A percentile compares a stretch with the other conserved stretches of the same genome.
Evolutionary conservation across 2,888 invertebrate genomes (phyloP).

Genomic region (Prosapia bicincta): DNA sequence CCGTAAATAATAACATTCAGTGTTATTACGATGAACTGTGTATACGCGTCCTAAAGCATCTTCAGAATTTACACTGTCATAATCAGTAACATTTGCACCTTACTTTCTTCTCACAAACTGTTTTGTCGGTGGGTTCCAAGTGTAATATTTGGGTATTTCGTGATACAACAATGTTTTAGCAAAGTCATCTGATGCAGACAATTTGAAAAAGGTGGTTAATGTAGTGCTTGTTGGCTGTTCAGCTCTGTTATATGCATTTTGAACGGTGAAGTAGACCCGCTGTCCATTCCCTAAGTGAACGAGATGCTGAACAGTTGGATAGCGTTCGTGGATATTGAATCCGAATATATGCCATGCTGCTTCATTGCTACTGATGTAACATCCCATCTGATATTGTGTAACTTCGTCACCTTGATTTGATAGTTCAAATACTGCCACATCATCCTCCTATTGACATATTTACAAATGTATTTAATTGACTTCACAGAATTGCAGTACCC

Average conservation of each 20-base stretch:
- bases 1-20: conserved; percentile 37
- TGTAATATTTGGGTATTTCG: not conserved
- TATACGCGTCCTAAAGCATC: conserved; percentile 33
- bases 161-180: not conserved
- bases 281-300: not conserved
- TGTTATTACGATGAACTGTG: conserved; percentile 37
- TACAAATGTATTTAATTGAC: conserved; percentile 38
- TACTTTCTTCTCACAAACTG: not conserved
- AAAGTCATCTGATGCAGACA: not conserved
- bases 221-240: not conserved
- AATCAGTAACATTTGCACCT: not conserved
- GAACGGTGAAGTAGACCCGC: not conserved
- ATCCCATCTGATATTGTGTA: not conserved
- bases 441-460: conserved; percentile 34
- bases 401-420: not conserved
- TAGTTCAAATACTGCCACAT: not conserved
- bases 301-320: not conserved
- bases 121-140: not conserved
- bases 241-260: not conserved
- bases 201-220: not conserved
- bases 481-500: conserved; percentile 37
- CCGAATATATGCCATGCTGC: not conserved
- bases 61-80: not conserved
- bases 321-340: not conserved
- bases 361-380: not conserved